phyloP scores from a whole-genome alignment of 2,888 invertebrate genomes.

The Hartigia nigra region DNA sequence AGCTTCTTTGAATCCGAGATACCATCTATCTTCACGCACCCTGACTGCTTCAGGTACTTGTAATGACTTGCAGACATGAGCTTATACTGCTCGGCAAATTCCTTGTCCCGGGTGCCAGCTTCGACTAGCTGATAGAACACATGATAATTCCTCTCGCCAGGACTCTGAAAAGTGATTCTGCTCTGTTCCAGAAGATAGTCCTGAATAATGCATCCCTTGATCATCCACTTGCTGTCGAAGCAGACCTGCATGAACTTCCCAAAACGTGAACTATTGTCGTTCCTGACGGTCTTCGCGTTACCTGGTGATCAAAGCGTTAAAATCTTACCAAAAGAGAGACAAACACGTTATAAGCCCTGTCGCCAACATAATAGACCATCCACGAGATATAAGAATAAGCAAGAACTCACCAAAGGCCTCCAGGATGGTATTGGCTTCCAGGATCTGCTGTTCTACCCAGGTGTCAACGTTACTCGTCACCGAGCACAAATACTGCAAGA shows the following conservation, averaged over 20 bases:
- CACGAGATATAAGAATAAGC: neutral
- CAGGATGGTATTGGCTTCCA: slow-evolving; percentile 92
- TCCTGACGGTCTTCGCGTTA: slow-evolving; percentile 92
- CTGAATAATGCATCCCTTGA: slow-evolving; percentile 90
- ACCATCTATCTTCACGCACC: slow-evolving; percentile 76
- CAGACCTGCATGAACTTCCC: slow-evolving; percentile 97
- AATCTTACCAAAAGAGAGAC: neutral
- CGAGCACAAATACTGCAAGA: slow-evolving; percentile 90
- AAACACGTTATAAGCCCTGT: neutral
- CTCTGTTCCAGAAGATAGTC: slow-evolving; percentile 92
- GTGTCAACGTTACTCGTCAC: slow-evolving; percentile 86
- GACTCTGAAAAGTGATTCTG: slow-evolving; percentile 89
- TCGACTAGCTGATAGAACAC: slow-evolving; percentile 93
- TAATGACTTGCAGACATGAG: slow-evolving; percentile 81
- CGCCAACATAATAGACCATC: neutral
- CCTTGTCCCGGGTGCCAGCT: slow-evolving; percentile 83
- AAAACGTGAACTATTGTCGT: slow-evolving; percentile 93
- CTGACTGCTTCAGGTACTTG: slow-evolving; percentile 86
- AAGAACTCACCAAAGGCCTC: slow-evolving; percentile 86
- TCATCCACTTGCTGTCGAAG: slow-evolving; percentile 88
- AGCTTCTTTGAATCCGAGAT: slow-evolving; percentile 77
- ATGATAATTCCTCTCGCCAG: slow-evolving; percentile 89
- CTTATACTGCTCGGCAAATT: slow-evolving; percentile 79
- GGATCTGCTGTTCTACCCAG: slow-evolving; percentile 96
- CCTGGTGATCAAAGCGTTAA: slow-evolving; percentile 68